phyloP scores from a whole-genome alignment of 2,113 vertebrate genomes.

The Anas platyrhynchos region DNA sequence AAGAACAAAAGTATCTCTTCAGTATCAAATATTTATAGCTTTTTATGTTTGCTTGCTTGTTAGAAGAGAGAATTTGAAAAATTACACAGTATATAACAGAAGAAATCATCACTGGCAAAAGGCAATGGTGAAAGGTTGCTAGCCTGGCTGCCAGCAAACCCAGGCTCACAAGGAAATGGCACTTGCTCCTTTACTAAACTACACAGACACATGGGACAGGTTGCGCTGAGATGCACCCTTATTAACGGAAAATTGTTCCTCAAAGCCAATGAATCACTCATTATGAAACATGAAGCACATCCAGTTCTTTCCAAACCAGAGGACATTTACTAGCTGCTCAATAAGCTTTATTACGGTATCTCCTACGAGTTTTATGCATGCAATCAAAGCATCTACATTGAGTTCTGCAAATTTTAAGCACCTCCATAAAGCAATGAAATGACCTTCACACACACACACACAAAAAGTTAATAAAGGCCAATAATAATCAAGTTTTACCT shows the following conservation, averaged over 20 bases:
- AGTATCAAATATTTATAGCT: background rate
- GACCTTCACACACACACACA: background rate
- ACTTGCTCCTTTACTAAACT: background rate
- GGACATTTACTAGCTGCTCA: constrained; percentile 18
- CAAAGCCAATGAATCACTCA: background rate
- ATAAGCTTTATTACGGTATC: constrained; percentile 31
- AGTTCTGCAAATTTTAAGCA: constrained; percentile 50
- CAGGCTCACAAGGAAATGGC: background rate
- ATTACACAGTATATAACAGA: background rate
- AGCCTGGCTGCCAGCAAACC: background rate
- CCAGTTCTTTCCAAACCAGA: background rate
- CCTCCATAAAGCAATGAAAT: constrained; percentile 40
- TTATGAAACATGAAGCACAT: background rate
- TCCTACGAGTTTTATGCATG: constrained; percentile 32
- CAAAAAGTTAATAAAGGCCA: constrained; percentile 29
- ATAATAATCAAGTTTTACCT: constrained; percentile 2
- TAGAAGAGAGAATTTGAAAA: background rate
- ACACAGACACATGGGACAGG: background rate
- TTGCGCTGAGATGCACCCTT: background rate
- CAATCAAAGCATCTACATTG: background rate
- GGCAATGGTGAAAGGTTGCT: background rate
- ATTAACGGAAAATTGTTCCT: background rate
- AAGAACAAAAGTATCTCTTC: background rate
- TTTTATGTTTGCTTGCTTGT: background rate
- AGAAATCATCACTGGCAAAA: background rate